Evolutionary conservation across 2,113 vertebrate species (phyloP), one percentile per base, ranked within the genome.

Genomic region (Cephalopterus ornatus): DNA sequence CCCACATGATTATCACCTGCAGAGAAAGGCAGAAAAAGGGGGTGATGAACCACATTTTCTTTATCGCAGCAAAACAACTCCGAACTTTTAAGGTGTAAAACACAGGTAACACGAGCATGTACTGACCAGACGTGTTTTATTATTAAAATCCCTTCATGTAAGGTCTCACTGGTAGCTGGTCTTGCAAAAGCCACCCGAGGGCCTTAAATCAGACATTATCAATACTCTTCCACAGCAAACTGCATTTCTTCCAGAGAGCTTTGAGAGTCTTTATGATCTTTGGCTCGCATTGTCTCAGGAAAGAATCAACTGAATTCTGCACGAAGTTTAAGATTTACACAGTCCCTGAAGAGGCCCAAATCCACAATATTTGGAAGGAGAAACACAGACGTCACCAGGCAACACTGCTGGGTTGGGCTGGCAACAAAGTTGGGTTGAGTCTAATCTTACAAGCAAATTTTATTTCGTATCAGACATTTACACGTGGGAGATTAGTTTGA

Each of bases 1-100:
- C 98, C 97, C 1, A 97, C 63, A 59, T 99, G 99, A 66, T 98
- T 97, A 96, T 99, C 99, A 89, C 99, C 99, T 99, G 97, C 72
- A 90, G 16, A 90, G 4, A 32, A 58, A 75, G 14, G n/a, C 50
- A 84, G 9, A 97, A 53, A 92, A 87, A 14, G 18, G 1, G 3
- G 26, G 3, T 21, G 5, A 74, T n/a, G 52, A 59, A 68, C 5
- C 23, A 12, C 2, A 46, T 55, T n/a, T 50, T 30, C 44, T 56
- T 42, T 28, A 53, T 13, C 27, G 33, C 24, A 92, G 27, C 2
- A 62, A 28, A 77, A 68, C 47, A 74, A 0, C 7, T 47, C 16
- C 19, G 28, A 56, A 33, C 5, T 20, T 75, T 5, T 12, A 76
- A 72, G 35, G 27, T 37, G 55, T 7, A 65, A 89, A 71, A 65